phyloP scores from a whole-genome alignment of 2,888 invertebrate species.

The Sphaeridia pumilis region DNA sequence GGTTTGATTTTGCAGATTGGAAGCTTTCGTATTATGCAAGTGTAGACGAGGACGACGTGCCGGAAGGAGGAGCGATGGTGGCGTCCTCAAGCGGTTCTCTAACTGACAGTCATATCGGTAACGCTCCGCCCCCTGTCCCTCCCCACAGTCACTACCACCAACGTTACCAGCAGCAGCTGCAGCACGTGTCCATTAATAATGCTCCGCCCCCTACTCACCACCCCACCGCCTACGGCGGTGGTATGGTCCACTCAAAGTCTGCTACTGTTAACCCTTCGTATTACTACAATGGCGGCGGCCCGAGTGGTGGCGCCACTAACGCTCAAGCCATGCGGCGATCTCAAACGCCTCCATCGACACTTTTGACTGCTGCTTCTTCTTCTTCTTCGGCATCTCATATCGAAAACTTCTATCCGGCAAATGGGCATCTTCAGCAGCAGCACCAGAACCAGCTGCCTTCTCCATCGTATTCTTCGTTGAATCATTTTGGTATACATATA shows the following conservation, averaged over 20 bases:
- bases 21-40: conserved; percentile 9
- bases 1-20: conserved; percentile 12
- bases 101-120: neutral
- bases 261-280: conserved; percentile 11
- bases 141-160: neutral
- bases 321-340: conserved; percentile 9
- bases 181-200: neutral
- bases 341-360: conserved; percentile 9
- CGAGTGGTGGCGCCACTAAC: conserved; percentile 1
- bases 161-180: neutral
- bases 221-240: no score
- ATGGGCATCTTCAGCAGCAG: neutral
- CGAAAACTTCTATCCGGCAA: no score
- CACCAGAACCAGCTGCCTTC: conserved; percentile 22
- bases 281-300: neutral
- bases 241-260: conserved; percentile 32
- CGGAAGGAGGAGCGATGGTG: neutral
- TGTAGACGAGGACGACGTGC: conserved; percentile 2
- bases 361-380: conserved; percentile 13
- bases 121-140: neutral
- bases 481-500: conserved; percentile 34
- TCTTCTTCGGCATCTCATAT: conserved; percentile 33
- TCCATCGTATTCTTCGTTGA: conserved; percentile 31
- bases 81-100: neutral
- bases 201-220: no score